Percentiles rank a stretch among this genome's conserved stretches.
Conservation (phyloP, 2,113 vertebrate species). For the Pachypanchax playfairii region DNA sequence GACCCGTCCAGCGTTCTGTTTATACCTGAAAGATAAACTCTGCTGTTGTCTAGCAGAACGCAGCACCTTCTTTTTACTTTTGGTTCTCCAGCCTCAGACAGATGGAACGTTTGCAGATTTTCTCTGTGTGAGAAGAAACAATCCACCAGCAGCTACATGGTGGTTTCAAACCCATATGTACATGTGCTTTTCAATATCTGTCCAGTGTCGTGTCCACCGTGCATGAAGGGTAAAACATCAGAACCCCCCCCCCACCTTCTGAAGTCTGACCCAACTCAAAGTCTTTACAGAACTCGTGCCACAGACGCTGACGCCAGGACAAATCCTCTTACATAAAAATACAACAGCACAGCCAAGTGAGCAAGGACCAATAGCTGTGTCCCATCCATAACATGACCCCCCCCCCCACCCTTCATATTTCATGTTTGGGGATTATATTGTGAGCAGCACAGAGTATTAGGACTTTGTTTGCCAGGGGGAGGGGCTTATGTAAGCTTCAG, state of each 20-base stretch:
- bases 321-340: slow-evolving; percentile 72
- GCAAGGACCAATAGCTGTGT: slow-evolving; percentile 29
- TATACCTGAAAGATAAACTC: too few species aligned
- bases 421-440: slow-evolving; percentile 62
- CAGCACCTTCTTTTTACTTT: too few species aligned
- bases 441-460: slow-evolving; percentile 42
- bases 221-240: too few species aligned
- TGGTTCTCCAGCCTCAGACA: too few species aligned
- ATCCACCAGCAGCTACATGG: too few species aligned
- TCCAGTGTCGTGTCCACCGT: too few species aligned
- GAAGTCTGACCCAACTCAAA: slow-evolving; percentile 22
- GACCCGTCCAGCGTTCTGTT: too few species aligned
- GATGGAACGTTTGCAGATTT: too few species aligned
- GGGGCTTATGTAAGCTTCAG: slow-evolving; percentile 41
- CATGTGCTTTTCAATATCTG: too few species aligned
- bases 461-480: slow-evolving; percentile 23
- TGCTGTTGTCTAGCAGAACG: too few species aligned
- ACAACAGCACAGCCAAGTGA: slow-evolving; percentile 27
- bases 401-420: slow-evolving; percentile 28
- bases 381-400: slow-evolving; percentile 35
- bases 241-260: neutral
- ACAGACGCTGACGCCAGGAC: slow-evolving; percentile 14
- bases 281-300: slow-evolving; percentile 38
- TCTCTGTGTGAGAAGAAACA: too few species aligned
- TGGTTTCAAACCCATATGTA: too few species aligned